Percentiles rank a stretch among this genome's conserved stretches.
These are phyloP conservation scores for Paracentrotus lividus DNA, from an alignment of 53 echinoderm and acorn worm genomes.

Conservation along the genomic window DNA sequence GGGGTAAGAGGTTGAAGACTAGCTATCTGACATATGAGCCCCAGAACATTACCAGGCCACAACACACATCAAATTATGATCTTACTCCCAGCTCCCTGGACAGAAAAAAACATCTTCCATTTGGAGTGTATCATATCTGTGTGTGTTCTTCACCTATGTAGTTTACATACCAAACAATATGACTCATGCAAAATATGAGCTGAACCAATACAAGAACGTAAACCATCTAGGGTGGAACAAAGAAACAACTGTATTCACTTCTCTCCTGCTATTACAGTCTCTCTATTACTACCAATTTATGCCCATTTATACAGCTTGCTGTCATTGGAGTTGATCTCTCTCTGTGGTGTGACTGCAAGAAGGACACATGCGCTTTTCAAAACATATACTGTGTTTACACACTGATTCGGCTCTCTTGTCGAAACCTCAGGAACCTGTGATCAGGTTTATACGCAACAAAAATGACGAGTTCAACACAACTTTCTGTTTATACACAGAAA, in stretches of 20 bases:
- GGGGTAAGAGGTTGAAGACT: neutral
- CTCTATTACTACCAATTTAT: constrained; percentile 50
- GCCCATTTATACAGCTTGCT: constrained; percentile 38
- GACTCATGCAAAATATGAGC: constrained; percentile 46
- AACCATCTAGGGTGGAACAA: neutral
- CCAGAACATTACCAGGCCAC: constrained; percentile 2
- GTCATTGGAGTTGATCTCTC: constrained; percentile 22
- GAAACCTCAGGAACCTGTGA: no score
- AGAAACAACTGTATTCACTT: constrained; percentile 63
- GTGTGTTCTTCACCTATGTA: constrained; percentile 2
- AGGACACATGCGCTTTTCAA: neutral
- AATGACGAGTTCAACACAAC: no score
- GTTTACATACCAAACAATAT: constrained; percentile 64
- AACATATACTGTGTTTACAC: no score
- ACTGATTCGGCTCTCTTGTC: no score
- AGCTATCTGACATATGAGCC: constrained; percentile 29
- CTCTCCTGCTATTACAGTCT: constrained; percentile 16
- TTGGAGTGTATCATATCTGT: constrained; percentile 11
- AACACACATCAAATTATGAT: constrained; percentile 43
- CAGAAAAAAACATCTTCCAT: constrained; percentile 26
- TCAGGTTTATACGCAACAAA: no score
- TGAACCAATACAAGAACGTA: neutral
- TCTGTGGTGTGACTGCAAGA: constrained; percentile 10
- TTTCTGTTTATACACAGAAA: no score
- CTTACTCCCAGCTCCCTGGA: neutral